Evolutionary conservation across 2,888 invertebrate genomes (phyloP), one percentile per base, ranked within the genome.

Genomic region (Andrena bicolor): DNA sequence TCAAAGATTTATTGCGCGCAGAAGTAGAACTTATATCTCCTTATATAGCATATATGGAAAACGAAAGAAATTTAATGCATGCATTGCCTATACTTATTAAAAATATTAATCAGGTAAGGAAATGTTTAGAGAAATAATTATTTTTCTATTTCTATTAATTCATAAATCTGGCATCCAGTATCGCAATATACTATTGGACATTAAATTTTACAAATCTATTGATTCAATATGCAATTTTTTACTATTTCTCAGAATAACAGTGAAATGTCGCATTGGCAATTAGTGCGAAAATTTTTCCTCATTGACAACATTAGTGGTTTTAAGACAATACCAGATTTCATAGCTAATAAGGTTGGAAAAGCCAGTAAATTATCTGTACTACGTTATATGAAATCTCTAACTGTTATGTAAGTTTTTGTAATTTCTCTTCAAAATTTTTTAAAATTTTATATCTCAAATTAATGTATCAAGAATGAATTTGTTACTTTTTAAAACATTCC

Each of bases 221-320:
- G 30, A 53, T 64, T 7, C 13, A 41, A 41, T n/a, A 66, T 51
- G 51, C n/a, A 28, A 65, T 60, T n/a, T 48, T 64, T 20, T 6
- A 56, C 1, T 35, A 10, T 58, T 64, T 60, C 48, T 0, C 48
- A 88, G 88, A 61, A 81, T 56, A 63, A 60, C 30, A 56, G 75
- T 23, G 85, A 93, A 80, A 91, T 93, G 60, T 94, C 94, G 48
- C 95, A 95, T 61, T 97, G 96, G 96, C 95, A 96, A 88, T 92
- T 97, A 48, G 95, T 96, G 0, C 94, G 96, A 83, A 94, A 97
- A 79, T 96, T 97, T 92, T 97, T 96, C 92, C 88, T 97, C 7
- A 94, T 96, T 65, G 97, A 97, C 90, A 95, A 95, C 71, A 89
- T 95, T 20, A 94, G 94, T 85, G 95, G 95, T 32, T 91, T 89